Base-by-base conservation (phyloP, 2,113 vertebrate genomes). In the Varanus komodoensis region DNA sequence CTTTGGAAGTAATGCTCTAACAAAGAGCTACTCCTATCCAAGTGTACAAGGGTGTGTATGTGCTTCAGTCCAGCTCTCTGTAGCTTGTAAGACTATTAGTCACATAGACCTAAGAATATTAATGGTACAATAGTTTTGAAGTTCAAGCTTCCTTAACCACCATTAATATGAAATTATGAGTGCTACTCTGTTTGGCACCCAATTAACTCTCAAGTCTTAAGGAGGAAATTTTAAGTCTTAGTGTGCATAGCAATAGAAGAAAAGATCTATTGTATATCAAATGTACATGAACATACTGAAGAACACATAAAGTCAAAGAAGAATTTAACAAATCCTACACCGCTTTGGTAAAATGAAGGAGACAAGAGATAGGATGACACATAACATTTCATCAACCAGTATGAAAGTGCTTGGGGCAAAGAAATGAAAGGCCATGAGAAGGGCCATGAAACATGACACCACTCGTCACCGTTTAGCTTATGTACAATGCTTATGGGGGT, bases 111-210 rank as follows among this genome's bases (percentile, higher is more conserved):
- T 79, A 50, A 68, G 85, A 87, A 87, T 34, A 68, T 68, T 80
- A 87, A 87, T 50, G n/a, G 86, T 74, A 32, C 54, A 86, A 57
- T 74, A 25, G 44, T 71, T 77, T 50, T 29, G 38, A 71, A 48
- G 67, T 80, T 87, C 75, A 80, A 80, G 75, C 61, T 80, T 87
- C 38, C 77, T 80, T 87, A 87, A 79, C 75, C 29, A 79, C 61
- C 79, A 12, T 52, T 80, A 87, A 87, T 87, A 44, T 69, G 14
- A n/a, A 87, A 88, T 81, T 57, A 88, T 82, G 52, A 81, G 78
- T 88, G 44, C 78, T 81, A 71, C 78, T 81, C 48, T 75, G 81
- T 81, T 87, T 50, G 77, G 38, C 29, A 87, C 54, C 32, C 67
- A 38, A 88, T 71, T 71, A 82, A 27, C 68, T n/a, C 87, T 27